Percentiles rank a stretch among this genome's conserved stretches.
Evolutionary conservation across 2,113 vertebrate genomes (phyloP).

Genomic region (Eulacestoma nigropectus): DNA sequence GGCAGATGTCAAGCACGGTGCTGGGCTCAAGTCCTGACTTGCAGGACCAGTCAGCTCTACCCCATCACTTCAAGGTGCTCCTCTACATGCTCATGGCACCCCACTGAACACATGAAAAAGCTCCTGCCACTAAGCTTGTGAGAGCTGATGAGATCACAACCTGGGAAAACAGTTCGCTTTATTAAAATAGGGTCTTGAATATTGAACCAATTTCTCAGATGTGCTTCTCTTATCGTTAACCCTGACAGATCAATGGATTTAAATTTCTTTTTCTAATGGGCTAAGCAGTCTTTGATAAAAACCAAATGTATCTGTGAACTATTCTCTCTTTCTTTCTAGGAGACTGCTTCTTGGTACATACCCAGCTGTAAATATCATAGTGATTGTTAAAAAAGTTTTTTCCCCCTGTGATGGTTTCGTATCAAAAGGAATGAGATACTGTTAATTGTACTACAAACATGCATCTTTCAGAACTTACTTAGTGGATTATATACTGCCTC

Average conservation of each 20-base stretch:
- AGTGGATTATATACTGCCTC: background rate
- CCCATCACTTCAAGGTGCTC: background rate
- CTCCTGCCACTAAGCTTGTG: background rate
- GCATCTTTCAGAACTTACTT: background rate
- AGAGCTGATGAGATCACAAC: background rate
- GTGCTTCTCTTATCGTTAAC: background rate
- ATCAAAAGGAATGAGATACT: background rate
- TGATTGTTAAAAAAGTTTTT: background rate
- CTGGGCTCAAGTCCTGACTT: background rate
- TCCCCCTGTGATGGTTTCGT: background rate
- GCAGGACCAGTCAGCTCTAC: background rate
- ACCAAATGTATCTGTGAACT: background rate
- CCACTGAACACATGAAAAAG: background rate
- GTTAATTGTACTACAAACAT: background rate
- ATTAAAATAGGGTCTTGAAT: background rate
- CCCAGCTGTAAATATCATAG: background rate
- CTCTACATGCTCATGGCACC: background rate
- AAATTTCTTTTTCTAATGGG: background rate
- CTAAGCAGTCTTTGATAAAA: constrained; percentile 1
- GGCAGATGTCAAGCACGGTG: background rate
- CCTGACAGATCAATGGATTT: background rate
- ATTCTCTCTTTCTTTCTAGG: background rate
- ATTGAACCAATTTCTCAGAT: background rate
- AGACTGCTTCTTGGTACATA: background rate
- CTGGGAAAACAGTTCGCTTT: background rate